These are phyloP conservation scores for Ciconia maguari DNA, from an alignment of 2,113 vertebrate species.

Conservation along the genomic window DNA sequence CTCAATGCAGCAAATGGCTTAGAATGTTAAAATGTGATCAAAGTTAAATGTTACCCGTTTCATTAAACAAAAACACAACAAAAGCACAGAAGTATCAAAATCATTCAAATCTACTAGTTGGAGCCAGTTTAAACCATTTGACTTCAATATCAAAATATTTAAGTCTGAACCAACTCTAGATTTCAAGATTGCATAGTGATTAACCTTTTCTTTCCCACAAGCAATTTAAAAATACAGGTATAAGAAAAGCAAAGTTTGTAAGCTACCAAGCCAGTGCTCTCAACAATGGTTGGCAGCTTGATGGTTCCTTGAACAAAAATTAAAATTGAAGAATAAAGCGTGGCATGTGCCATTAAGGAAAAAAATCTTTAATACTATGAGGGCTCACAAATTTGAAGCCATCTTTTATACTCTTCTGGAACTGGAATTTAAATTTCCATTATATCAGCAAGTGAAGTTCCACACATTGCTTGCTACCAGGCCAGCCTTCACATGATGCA, in stretches of 20 bases:
- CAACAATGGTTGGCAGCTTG: background rate
- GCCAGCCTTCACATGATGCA: accelerated
- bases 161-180: background rate
- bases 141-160: background rate
- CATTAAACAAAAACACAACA: background rate
- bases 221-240: background rate
- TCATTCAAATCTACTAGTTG: background rate
- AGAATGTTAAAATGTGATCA: background rate
- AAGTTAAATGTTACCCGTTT: background rate
- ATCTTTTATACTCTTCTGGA: background rate
- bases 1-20: background rate
- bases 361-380: background rate
- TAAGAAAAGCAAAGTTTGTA: background rate
- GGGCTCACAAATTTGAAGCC: background rate
- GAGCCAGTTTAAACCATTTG: background rate
- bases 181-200: background rate
- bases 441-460: background rate
- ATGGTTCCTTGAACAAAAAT: background rate
- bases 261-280: background rate
- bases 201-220: background rate
- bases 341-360: background rate
- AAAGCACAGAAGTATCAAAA: background rate
- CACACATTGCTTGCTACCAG: background rate
- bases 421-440: background rate
- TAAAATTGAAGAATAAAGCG: background rate